Percentiles rank a stretch among this genome's conserved stretches.
phyloP scores from a whole-genome alignment of 2,113 vertebrate species.

The Dromaius novaehollandiae region DNA sequence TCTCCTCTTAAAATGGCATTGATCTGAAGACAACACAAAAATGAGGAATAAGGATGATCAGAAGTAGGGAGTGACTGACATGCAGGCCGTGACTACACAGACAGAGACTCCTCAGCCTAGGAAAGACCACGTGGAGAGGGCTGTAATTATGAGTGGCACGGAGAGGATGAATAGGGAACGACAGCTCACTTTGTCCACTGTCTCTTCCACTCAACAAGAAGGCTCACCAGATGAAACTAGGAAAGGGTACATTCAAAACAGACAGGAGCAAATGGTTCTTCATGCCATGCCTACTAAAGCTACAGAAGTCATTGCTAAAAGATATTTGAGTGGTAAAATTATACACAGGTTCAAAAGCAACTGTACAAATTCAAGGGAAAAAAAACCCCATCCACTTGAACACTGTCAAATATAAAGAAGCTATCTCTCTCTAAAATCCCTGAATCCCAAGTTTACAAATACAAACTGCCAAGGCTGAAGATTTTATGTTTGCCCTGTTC shows the following conservation, averaged over 20 bases:
- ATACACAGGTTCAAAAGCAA: not conserved
- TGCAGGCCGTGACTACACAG: not conserved
- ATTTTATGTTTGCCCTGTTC: not conserved
- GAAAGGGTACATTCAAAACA: not conserved
- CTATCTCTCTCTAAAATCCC: not conserved
- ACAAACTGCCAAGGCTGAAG: not conserved
- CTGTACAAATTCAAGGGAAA: not conserved
- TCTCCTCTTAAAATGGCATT: not conserved
- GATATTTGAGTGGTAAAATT: not conserved
- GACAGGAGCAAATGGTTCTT: not conserved
- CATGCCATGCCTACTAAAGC: not conserved
- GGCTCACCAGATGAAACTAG: not conserved
- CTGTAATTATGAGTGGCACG: not conserved
- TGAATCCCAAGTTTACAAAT: not conserved
- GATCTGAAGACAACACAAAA: not conserved
- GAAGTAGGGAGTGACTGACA: not conserved
- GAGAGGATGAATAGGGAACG: not conserved
- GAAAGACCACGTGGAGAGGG: not conserved
- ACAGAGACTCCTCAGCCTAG: not conserved
- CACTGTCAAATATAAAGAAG: not conserved
- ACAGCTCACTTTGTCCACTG: slow-evolving; percentile 31
- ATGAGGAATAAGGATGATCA: not conserved
- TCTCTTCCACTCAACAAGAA: slow-evolving; percentile 40
- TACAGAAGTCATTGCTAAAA: not conserved
- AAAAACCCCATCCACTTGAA: fast-evolving